Base-by-base conservation (phyloP, 2,888 invertebrate genomes). In the Drosophila cyrtoloma region DNA sequence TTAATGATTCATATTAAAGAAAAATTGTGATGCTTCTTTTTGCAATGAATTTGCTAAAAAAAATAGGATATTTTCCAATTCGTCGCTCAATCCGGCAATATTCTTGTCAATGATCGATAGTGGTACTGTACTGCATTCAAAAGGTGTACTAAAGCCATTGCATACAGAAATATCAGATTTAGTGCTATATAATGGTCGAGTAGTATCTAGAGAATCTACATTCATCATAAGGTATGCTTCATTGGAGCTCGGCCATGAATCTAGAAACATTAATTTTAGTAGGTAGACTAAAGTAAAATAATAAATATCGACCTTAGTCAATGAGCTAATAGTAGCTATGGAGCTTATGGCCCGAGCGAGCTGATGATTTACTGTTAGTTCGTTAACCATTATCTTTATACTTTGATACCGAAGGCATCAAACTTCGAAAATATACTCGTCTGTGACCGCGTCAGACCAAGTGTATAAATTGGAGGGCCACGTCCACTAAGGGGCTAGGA, bases 141-240 rank as follows among this genome's bases (percentile, higher is more conserved):
- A 22, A 10, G 58, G 12, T 26, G 12, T 16, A 26, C 2, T 10
- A 22, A 47, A 14, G 30, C 10, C 26, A 47, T 16, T 26, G 44
- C 52, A 22, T 26, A 56, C 26, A n/a, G 47, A 66, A 1, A 35
- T 16, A 22, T 42, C 37, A 19, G 59, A 12, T 33, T 66, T 73
- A 5, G 73, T 42, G 12, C 59, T 44, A 12, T 73, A 73, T 16
- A 73, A 51, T 10, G 51, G 56, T 7, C 19, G 35, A 12, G 33
- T 47, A 19, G 37, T 52, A 6, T 37, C 16, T 0, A 12, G 39
- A 33, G 52, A 14, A 7, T 57, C n/a, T 1, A 52, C 5, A 14
- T 22, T 22, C 22, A 22, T 22, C 22, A 22, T 22, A 22, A 22
- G 22, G 22, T 22, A 22, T 22, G 22, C 22, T 22, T 22, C 22